These are phyloP conservation scores for Tychaedon coryphoeus DNA, from an alignment of 2,113 vertebrate genomes.

Conservation along the genomic window DNA sequence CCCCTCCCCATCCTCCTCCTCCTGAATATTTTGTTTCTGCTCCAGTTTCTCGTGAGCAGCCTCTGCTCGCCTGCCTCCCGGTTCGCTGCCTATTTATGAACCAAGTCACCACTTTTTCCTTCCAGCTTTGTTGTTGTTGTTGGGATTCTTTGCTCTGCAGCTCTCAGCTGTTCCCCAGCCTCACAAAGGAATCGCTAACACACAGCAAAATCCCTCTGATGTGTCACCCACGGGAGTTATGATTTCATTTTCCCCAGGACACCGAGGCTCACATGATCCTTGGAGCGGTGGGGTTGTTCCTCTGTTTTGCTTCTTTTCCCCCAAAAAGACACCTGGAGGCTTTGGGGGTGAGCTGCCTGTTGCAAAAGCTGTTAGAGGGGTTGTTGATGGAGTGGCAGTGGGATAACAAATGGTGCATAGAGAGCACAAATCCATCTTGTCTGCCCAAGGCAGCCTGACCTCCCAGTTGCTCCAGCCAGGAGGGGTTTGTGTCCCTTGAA, in stretches of 20 bases:
- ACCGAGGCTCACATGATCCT: not conserved
- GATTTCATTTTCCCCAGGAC: conserved; percentile 57
- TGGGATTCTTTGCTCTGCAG: conserved; percentile 68
- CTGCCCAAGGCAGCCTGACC: not conserved
- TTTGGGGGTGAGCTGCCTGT: not conserved
- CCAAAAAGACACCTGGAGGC: not conserved
- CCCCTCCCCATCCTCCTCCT: not conserved
- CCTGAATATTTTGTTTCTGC: conserved; percentile 29
- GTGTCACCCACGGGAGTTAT: conserved; percentile 40
- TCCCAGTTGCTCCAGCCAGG: not conserved
- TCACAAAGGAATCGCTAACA: conserved; percentile 45
- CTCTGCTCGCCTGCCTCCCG: conserved; percentile 37
- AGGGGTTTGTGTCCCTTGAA: not conserved
- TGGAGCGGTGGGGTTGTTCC: not conserved
- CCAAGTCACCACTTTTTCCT: conserved; percentile 56
- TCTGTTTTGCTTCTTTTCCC: not conserved
- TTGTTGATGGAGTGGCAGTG: not conserved
- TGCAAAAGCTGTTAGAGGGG: not conserved
- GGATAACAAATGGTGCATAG: conserved; percentile 19
- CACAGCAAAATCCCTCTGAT: conserved; percentile 15
- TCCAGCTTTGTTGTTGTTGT: conserved; percentile 60
- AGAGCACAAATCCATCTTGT: not conserved
- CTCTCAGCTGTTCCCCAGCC: conserved; percentile 60
- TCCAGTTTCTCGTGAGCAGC: conserved; percentile 53
- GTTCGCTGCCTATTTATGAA: not conserved